Percentiles rank a stretch among this genome's conserved stretches.
These are phyloP conservation scores for Pagrus major DNA, from an alignment of 2,113 vertebrate species.

Conservation along the genomic window DNA sequence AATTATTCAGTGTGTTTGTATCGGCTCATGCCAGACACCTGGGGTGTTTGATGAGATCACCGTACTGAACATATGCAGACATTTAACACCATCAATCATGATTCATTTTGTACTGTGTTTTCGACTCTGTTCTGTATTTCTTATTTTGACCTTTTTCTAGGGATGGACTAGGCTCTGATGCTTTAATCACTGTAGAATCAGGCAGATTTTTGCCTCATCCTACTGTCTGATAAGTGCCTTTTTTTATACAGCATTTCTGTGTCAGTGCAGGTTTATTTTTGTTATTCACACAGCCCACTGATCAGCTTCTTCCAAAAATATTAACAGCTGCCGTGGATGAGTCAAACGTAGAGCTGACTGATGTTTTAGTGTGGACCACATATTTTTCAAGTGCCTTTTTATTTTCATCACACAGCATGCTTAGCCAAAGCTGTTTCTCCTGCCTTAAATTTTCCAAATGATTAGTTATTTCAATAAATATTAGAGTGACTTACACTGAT, in stretches of 20 bases:
- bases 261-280: slow-evolving; percentile 25
- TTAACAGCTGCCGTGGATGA: slow-evolving; percentile 3
- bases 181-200: slow-evolving; percentile 19
- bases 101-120: slow-evolving; percentile 36
- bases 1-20: slow-evolving; percentile 36
- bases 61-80: slow-evolving; percentile 41
- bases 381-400: slow-evolving; percentile 75
- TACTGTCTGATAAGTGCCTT: slow-evolving; percentile 47
- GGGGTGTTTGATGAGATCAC: slow-evolving; percentile 32
- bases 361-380: slow-evolving; percentile 34
- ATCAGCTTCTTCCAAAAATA: slow-evolving; percentile 29
- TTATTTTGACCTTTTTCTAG: slow-evolving; percentile 1
- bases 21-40: slow-evolving; percentile 33
- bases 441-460: slow-evolving; percentile 60
- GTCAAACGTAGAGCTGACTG: slow-evolving; percentile 19
- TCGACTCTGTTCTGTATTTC: slow-evolving; percentile 7
- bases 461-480: slow-evolving; percentile 77
- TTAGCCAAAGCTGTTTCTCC: slow-evolving; percentile 58
- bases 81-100: slow-evolving; percentile 15
- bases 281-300: slow-evolving; percentile 4
- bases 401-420: slow-evolving; percentile 49
- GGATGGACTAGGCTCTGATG: slow-evolving; percentile 18
- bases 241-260: slow-evolving; percentile 46
- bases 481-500: slow-evolving; percentile 31
- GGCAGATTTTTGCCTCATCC: neutral